Evolutionary conservation across 2,888 invertebrate genomes (phyloP), one percentile per base, ranked within the genome.

Genomic region (Drosophila siamana): DNA sequence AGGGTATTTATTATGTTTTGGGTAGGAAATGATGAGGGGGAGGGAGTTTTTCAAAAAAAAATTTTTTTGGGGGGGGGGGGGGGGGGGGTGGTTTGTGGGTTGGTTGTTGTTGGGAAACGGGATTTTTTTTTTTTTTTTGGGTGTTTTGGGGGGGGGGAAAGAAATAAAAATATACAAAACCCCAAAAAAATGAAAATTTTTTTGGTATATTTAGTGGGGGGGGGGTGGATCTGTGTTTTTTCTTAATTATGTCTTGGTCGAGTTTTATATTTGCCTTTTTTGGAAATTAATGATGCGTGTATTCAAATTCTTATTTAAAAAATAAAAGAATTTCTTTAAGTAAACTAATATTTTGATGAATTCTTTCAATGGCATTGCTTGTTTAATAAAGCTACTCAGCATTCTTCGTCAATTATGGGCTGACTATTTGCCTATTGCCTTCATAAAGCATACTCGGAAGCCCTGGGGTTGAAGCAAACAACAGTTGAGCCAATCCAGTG

Each of bases 401-500:
- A 60, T 63, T 43, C 54, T 50, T 60, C 16, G 15, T 16, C 43
- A 74, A 62, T 65, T 67, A 64, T 67, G 50, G 30, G 36, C 13
- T 44, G 47, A 47, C 44, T 30, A 19, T 19, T 41, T 41, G 41
- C 26, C 36, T 38, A 22, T 52, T 57, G 59, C 54, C 40, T n/a
- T 50, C 9, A 40, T 19, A 43, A 38, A 9, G 13, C 13, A 36
- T 47, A 48, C 22, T 36, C 22, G 33, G 7, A 40, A 40, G 48
- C 44, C 48, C 36, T 70, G 68, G 85, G 80, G 87, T 78, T 74
- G 87, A 74, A 71, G 40, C 44, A 69, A 38, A 40, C 56, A 9
- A 56, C 40, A 57, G 56, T 60, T 70, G 60, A 69, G 82, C 84
- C 84, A 85, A 85, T 85, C 85, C 59, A 74, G 69, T 44, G 78